A percentile compares a stretch with the other conserved stretches of the same genome.
These are phyloP conservation scores for Crioceris asparagi DNA, from an alignment of 2,888 invertebrate species.

Conservation along the genomic window DNA sequence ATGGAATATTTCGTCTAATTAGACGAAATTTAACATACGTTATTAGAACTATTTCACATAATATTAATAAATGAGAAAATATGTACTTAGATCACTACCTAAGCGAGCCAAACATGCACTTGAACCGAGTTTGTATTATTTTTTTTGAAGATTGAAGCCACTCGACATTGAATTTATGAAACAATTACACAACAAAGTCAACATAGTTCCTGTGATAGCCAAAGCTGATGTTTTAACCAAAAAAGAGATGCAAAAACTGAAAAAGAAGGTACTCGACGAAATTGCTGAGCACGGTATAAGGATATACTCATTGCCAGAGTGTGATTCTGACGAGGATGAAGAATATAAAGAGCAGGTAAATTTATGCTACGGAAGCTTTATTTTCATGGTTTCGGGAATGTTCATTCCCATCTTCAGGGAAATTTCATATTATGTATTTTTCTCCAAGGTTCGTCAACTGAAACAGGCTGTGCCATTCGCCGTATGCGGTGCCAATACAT, in stretches of 20 bases:
- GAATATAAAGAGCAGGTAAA: constrained; percentile 82
- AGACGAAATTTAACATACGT: no score
- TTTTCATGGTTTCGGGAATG: neutral
- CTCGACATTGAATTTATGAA: constrained; percentile 95
- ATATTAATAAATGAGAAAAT: no score
- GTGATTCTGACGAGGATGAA: constrained; percentile 90
- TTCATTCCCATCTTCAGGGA: neutral
- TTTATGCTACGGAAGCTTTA: constrained; percentile 4
- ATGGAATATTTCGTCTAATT: no score
- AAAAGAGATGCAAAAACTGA: constrained; percentile 78
- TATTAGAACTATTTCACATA: no score
- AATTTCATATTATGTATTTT: no score
- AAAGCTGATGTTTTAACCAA: constrained; percentile 93
- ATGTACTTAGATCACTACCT: no score
- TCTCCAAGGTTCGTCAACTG: constrained; percentile 62
- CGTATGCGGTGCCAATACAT: constrained; percentile 89
- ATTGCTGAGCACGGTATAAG: constrained; percentile 84
- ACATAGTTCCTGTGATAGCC: constrained; percentile 96
- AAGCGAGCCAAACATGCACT: no score
- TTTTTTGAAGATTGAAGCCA: constrained; percentile 66
- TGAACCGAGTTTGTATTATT: neutral
- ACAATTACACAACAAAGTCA: constrained; percentile 88
- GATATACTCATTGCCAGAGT: constrained; percentile 91
- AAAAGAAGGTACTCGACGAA: constrained; percentile 82
- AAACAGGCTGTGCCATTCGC: constrained; percentile 96